Percentiles rank a stretch among this genome's conserved stretches.
Evolutionary conservation across 2,888 invertebrate species (phyloP).

Genomic region (Yponomeuta malinellus): DNA sequence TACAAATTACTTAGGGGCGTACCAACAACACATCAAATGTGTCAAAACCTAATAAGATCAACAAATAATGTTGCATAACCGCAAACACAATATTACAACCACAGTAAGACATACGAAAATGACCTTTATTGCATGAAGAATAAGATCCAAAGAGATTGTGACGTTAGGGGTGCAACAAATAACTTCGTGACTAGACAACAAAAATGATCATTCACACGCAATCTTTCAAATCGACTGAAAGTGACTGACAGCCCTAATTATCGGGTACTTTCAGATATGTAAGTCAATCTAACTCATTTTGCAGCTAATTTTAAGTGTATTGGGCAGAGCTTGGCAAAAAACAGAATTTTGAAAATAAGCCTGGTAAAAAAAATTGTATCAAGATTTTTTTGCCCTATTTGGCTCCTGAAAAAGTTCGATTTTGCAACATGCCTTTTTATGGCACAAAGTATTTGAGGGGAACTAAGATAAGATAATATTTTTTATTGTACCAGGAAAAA

Average conservation of each 20-base stretch:
- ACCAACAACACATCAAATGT: background rate
- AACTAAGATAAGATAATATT: no score
- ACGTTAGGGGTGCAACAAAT: background rate
- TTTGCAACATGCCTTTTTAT: no score
- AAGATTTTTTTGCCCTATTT: no score
- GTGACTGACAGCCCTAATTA: constrained; percentile 29
- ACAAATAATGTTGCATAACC: background rate
- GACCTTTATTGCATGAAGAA: background rate
- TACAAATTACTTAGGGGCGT: constrained; percentile 2
- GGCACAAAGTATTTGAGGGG: no score
- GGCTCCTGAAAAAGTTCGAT: no score
- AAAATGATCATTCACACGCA: constrained; percentile 20
- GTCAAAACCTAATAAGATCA: background rate
- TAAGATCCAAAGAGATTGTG: background rate
- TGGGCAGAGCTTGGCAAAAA: no score
- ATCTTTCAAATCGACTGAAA: constrained; percentile 23
- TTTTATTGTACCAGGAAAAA: no score
- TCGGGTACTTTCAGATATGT: background rate
- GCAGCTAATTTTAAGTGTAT: no score
- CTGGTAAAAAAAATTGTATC: no score
- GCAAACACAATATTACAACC: background rate
- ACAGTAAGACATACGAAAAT: background rate
- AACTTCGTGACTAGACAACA: constrained; percentile 1
- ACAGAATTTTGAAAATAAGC: no score
- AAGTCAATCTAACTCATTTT: background rate